These are phyloP conservation scores for Alca torda DNA, from an alignment of 2,797 vertebrate genomes.

Conservation along the genomic window DNA sequence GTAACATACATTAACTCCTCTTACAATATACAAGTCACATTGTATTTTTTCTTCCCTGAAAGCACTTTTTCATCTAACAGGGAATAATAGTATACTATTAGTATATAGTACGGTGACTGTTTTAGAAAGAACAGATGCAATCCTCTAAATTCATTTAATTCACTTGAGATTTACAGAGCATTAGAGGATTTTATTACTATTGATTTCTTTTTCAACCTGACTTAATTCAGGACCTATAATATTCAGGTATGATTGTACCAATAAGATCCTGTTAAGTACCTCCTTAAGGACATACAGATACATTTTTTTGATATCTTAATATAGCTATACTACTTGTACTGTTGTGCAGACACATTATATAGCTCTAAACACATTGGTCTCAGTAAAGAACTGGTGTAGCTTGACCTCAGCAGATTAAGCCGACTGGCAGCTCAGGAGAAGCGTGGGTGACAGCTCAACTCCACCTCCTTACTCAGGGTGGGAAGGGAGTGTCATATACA, in stretches of 20 bases:
- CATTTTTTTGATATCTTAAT: not conserved
- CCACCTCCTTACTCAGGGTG: not conserved
- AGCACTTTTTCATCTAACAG: not conserved
- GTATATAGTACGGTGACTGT: not conserved
- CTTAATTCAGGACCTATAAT: not conserved
- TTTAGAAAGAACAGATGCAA: not conserved
- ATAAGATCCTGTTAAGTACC: not conserved
- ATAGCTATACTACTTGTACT: not conserved
- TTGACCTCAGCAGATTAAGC: not conserved
- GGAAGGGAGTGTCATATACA: not conserved
- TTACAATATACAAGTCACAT: not conserved
- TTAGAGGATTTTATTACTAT: constrained; percentile 4
- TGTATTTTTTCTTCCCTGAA: not conserved
- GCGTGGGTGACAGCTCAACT: not conserved
- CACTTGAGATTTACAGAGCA: not conserved
- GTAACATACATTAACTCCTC: not conserved
- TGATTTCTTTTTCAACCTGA: constrained; percentile 2
- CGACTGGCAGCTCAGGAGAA: fast-evolving
- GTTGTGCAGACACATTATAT: not conserved
- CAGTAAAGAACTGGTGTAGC: not conserved
- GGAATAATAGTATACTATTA: not conserved
- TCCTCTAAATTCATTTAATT: constrained; percentile 6
- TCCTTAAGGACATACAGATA: not conserved
- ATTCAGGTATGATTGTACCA: not conserved
- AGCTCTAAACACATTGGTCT: not conserved